phyloP scores from a whole-genome alignment of 1,140 invertebrate genomes.

The Drosophila pallidifrons region DNA sequence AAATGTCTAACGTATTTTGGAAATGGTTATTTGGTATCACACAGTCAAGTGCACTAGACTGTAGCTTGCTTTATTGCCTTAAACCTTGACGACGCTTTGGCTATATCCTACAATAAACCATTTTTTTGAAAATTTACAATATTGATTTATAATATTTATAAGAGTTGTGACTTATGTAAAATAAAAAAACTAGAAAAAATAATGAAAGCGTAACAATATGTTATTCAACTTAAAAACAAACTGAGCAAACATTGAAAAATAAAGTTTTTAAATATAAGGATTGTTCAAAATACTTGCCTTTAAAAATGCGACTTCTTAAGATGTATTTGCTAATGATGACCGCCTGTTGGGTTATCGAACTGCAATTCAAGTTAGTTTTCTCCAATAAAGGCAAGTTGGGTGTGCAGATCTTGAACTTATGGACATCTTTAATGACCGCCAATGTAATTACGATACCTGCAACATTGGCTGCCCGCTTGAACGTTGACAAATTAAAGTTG shows the following conservation, averaged over 20 bases:
- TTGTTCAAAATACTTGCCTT: background rate
- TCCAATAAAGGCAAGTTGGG: background rate
- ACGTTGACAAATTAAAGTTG: too few relatives aligned
- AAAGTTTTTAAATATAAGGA: background rate
- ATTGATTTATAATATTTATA: too few relatives aligned
- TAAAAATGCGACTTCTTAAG: background rate
- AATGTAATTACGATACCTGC: constrained; percentile 8
- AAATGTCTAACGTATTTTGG: too few relatives aligned
- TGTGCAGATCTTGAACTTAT: background rate
- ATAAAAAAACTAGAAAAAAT: too few relatives aligned
- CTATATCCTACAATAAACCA: too few relatives aligned
- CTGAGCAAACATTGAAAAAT: background rate
- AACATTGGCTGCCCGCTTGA: background rate
- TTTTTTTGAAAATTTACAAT: too few relatives aligned
- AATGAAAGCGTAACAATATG: background rate
- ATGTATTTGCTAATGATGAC: background rate
- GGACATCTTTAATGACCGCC: background rate
- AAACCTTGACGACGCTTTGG: too few relatives aligned
- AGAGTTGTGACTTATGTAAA: too few relatives aligned
- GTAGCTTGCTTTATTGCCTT: too few relatives aligned
- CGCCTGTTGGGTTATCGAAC: constrained; percentile 22
- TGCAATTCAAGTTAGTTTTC: background rate
- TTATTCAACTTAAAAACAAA: background rate
- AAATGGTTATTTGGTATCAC: too few relatives aligned
- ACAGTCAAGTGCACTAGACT: too few relatives aligned